Conservation (phyloP, 2,888 invertebrate genomes). For the Malthinus flaveolus region DNA sequence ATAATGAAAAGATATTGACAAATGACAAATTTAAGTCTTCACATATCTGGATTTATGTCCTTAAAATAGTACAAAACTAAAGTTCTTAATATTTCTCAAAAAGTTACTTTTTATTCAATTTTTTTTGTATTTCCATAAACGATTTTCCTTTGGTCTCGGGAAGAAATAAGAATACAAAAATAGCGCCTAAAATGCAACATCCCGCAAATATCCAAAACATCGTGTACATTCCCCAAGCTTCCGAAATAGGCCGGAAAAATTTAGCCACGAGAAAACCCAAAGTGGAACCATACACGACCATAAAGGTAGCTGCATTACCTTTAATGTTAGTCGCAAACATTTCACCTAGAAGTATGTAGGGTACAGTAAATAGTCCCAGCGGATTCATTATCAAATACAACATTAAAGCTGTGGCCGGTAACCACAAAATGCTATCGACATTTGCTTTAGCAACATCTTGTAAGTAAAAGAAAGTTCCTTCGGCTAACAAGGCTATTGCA, state of each 20-base stretch:
- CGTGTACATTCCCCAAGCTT: constrained; percentile 60
- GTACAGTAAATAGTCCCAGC: constrained; percentile 62
- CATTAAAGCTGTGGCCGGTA: constrained; percentile 61
- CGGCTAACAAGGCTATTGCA: constrained; percentile 56
- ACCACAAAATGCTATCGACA: constrained; percentile 53
- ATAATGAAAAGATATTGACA: too few species aligned
- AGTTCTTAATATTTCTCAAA: too few species aligned
- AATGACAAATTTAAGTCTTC: too few species aligned
- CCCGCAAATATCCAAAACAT: constrained; percentile 63
- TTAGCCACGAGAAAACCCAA: constrained; percentile 63
- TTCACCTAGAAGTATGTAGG: constrained; percentile 67
- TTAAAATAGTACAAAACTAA: too few species aligned
- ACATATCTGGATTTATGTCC: too few species aligned
- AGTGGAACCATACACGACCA: constrained; percentile 60
- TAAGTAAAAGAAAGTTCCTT: constrained; percentile 61
- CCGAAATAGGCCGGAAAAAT: constrained; percentile 61
- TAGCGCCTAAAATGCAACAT: constrained; percentile 60
- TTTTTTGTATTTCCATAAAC: constrained; percentile 63
- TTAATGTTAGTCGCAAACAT: constrained; percentile 67
- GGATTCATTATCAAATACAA: constrained; percentile 64
- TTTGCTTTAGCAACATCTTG: constrained; percentile 53
- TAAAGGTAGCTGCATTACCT: constrained; percentile 61
- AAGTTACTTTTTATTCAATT: constrained; percentile 55
- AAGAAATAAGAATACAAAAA: constrained; percentile 60
- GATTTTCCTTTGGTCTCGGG: constrained; percentile 69